Conservation (phyloP, 2,113 vertebrate species). For the Corythaeola cristata region DNA sequence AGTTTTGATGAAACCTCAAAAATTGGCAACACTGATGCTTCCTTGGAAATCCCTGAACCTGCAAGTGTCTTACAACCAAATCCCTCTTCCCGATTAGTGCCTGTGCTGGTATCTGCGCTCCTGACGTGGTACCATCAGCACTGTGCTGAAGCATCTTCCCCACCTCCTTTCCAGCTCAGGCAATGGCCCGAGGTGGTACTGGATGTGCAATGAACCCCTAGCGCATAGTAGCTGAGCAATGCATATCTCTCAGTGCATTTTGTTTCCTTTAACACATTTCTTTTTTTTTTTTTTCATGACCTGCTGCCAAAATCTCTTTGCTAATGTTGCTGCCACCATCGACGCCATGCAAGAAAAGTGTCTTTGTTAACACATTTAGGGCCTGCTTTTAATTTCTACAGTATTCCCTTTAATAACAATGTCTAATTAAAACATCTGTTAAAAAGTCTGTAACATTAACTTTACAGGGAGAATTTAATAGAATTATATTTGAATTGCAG, state of each 20-base stretch:
- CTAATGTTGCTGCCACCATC: conserved; percentile 74
- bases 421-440: conserved; percentile 89
- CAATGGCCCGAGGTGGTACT: conserved; percentile 49
- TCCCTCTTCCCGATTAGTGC: background rate
- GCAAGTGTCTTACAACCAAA: background rate
- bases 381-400: conserved; percentile 84
- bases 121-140: background rate
- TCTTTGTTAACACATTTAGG: conserved; percentile 83
- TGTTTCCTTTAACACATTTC: conserved; percentile 30
- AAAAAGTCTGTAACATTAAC: conserved; percentile 88
- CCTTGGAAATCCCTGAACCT: background rate
- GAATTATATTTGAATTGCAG: conserved; percentile 86
- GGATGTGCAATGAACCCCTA: conserved; percentile 38
- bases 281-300: conserved; percentile 57
- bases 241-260: conserved; percentile 13
- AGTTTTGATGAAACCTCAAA: background rate
- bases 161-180: conserved; percentile 21
- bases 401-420: conserved; percentile 86
- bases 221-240: conserved; percentile 63
- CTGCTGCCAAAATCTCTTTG: conserved; percentile 71
- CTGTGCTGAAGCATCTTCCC: background rate
- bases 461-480: conserved; percentile 87
- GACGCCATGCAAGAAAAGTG: conserved; percentile 75
- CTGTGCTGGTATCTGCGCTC: background rate
- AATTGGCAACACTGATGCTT: background rate